Evolutionary conservation across 2,113 vertebrate genomes (phyloP), one percentile per base, ranked within the genome.

Genomic region (Elanoides forficatus): DNA sequence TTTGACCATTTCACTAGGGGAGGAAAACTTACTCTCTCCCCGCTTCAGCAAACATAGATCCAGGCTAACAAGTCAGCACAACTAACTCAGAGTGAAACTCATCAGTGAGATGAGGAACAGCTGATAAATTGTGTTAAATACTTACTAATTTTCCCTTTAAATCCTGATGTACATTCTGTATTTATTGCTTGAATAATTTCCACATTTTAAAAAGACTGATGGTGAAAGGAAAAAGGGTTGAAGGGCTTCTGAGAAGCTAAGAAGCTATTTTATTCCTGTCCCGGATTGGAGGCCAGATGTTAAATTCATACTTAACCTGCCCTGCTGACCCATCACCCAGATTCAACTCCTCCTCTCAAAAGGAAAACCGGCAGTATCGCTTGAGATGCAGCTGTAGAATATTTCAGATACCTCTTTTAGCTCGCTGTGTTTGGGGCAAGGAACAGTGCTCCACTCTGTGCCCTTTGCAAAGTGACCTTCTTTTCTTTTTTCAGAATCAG

Each of bases 361-460:
- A 89, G 22, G n/a, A 72, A 94, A 96, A 93, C n/a, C 59, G 90
- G 58, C 25, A 82, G 23, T 52, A 79, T 34, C 10, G 12, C 47
- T 80, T 42, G 45, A 87, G 94, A 94, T 30, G 53, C 34, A 60
- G 40, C 32, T 21, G 23, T 19, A 80, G 48, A 73, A 27, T 67
- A 88, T 43, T 94, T 90, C 93, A 71, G 29, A 88, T 98, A 99
- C 99, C 99, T 99, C 98, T 42, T 98, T 98, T 93, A 98, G 97
- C 93, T 98, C 98, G 0, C 97, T 98, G 96, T 97, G 98, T 85
- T 98, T 97, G 7, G 96, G 59, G 76, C 84, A 97, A 73, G 95
- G 45, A 98, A 81, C 96, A 97, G 5, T 93, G 97, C 29, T 95
- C 98, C 78, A 97, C 66, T 87, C 98, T 11, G 93, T 97, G 38